These are phyloP conservation scores for Meliscaeva auricollis DNA, from an alignment of 2,888 invertebrate species.

Conservation along the genomic window DNA sequence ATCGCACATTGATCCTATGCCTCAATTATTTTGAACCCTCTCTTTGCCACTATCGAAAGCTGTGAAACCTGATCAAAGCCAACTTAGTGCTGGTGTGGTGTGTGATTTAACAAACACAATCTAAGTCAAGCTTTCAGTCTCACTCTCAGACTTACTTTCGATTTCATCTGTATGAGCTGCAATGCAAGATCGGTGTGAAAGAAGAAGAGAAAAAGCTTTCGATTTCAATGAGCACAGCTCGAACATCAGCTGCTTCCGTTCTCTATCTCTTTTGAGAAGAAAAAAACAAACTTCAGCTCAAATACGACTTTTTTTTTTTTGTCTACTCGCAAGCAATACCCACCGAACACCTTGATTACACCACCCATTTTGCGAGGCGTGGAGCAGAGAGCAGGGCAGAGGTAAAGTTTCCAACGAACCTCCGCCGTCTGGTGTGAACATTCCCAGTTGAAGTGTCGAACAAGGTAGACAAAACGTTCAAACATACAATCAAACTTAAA, in stretches of 20 bases:
- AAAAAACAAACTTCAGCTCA: conserved; percentile 22
- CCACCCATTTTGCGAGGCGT: conserved; percentile 46
- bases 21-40: conserved; percentile 58
- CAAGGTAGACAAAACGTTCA: conserved; percentile 76
- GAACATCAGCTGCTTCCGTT: conserved; percentile 25
- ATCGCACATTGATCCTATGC: conserved; percentile 57
- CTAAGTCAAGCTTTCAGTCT: conserved; percentile 44
- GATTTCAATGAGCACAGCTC: conserved; percentile 39
- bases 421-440: conserved; percentile 76
- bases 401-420: conserved; percentile 76
- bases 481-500: conserved; percentile 62
- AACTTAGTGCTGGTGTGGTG: background rate
- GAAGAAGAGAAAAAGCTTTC: conserved; percentile 69
- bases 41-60: conserved; percentile 1
- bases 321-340: conserved; percentile 5
- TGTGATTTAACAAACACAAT: conserved; percentile 11
- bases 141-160: conserved; percentile 73
- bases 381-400: conserved; percentile 36
- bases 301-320: conserved; percentile 21
- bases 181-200: conserved; percentile 16
- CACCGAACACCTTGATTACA: conserved; percentile 56
- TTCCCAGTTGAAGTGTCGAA: conserved; percentile 78
- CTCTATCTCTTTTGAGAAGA: background rate
- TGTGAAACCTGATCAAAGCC: conserved; percentile 44
- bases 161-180: conserved; percentile 65